Evolutionary conservation across 2,797 vertebrate species (phyloP).

Genomic region (Limnodromus scolopaceus): DNA sequence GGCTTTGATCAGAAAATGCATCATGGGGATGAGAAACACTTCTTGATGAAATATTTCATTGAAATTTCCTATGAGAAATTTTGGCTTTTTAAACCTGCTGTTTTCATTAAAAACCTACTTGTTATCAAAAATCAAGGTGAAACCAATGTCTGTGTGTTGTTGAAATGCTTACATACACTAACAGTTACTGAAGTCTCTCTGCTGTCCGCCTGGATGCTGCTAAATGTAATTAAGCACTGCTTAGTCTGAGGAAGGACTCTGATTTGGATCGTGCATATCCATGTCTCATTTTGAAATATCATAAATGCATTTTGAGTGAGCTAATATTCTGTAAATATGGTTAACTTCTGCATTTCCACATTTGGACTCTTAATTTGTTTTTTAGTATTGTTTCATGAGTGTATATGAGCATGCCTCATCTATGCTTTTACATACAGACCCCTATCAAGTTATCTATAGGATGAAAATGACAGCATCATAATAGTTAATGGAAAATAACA

Average conservation of each 20-base stretch:
- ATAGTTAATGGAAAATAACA: conserved; percentile 34
- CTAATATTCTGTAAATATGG: not conserved
- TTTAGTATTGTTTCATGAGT: not conserved
- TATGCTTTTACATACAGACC: not conserved
- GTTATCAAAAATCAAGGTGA: not conserved
- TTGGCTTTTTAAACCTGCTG: not conserved
- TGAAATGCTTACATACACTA: not conserved
- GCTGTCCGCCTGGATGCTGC: not conserved
- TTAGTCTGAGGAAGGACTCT: not conserved
- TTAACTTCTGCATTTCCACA: not conserved
- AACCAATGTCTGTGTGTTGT: not conserved
- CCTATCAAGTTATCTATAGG: not conserved
- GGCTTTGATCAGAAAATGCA: not conserved
- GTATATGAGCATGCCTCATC: not conserved
- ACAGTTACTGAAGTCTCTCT: not conserved
- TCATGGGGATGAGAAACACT: not conserved
- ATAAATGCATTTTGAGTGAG: not conserved
- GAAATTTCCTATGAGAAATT: not conserved
- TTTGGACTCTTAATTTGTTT: not conserved
- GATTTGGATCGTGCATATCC: not conserved
- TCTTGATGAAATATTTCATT: not conserved
- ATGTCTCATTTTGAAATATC: not conserved
- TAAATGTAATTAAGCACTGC: not conserved
- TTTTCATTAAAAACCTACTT: not conserved
- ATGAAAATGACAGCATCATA: conserved; percentile 5